These are phyloP conservation scores for Chelonoidis abingdonii DNA, from an alignment of 2,113 vertebrate genomes.

Conservation along the genomic window DNA sequence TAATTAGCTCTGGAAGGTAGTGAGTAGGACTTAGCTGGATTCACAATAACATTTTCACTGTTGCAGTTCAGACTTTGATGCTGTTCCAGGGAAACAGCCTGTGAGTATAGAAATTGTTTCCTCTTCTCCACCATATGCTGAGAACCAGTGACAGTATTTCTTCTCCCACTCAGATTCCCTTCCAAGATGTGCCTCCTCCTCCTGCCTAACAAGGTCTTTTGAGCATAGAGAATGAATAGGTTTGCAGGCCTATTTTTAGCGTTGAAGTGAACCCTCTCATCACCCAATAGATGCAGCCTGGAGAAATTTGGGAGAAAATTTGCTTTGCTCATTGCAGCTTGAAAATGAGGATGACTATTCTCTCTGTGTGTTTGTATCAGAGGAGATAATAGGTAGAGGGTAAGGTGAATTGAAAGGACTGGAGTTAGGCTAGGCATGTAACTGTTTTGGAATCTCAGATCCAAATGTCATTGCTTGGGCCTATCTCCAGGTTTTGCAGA, in stretches of 20 bases:
- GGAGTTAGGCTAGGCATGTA: not conserved
- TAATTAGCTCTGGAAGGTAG: not conserved
- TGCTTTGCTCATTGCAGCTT: not conserved
- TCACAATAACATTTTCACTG: not conserved
- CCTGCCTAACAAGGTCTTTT: not conserved
- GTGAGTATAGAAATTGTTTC: not conserved
- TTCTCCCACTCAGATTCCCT: not conserved
- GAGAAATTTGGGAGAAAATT: not conserved
- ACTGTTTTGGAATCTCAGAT: not conserved
- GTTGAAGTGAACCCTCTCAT: not conserved
- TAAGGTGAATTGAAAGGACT: not conserved
- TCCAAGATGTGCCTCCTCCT: not conserved
- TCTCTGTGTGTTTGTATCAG: not conserved
- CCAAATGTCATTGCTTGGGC: not conserved
- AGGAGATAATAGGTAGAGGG: not conserved
- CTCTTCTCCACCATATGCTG: not conserved
- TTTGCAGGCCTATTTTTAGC: not conserved
- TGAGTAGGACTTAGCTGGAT: not conserved
- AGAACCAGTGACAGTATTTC: not conserved
- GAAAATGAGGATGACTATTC: not conserved
- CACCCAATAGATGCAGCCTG: not conserved
- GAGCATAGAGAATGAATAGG: not conserved
- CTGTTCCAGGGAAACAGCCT: not conserved
- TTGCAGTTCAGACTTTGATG: not conserved
- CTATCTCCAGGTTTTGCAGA: not conserved